Evolutionary conservation across 2,888 invertebrate species (phyloP), one percentile per base, ranked within the genome.

Genomic region (Apamea epomidion): DNA sequence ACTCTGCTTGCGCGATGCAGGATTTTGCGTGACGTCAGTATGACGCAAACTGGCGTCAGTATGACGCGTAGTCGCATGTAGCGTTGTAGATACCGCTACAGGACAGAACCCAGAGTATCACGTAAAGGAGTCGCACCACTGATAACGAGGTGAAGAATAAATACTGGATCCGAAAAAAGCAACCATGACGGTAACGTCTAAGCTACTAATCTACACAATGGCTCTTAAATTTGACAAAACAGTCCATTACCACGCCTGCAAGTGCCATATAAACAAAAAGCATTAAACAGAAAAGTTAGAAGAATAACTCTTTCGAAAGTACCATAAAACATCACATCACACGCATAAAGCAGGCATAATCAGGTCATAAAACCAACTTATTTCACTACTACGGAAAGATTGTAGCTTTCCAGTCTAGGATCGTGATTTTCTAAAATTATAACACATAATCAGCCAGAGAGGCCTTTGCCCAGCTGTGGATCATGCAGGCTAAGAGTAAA

Each of bases 171-270:
- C 7, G 16, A 29, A 21, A 67, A 78, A 58, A 16, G 12, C 60
- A 45, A 60, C 76, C 68, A 68, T 51, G 18, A 62, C 45, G 45
- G 68, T 29, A 16, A n/a, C 18, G 18, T 64, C 81, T 42, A 75
- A 54, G 32, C 62, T 51, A 83, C 51, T 60, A 70, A 60, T 60
- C 42, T 45, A 71, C 65, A 67, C 84, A 84, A 82, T 48, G 54
- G 67, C 80, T 21, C 81, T 62, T 48, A 71, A 71, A 80, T 84
- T 71, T 80, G 60, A 82, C 71, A 80, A 84, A 84, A 84, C 71
- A 80, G 54, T 84, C 80, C 82, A 82, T 82, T 80, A 71, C 37
- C 71, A 62, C 45, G 68, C 29, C 25, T 62, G 80, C 80, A 80
- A 82, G 80, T 82, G 29, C 80, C 71, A 84, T 71, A 54, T 62